Evolutionary conservation across 2,797 vertebrate species (phyloP).

Genomic region (Salarias fasciatus): DNA sequence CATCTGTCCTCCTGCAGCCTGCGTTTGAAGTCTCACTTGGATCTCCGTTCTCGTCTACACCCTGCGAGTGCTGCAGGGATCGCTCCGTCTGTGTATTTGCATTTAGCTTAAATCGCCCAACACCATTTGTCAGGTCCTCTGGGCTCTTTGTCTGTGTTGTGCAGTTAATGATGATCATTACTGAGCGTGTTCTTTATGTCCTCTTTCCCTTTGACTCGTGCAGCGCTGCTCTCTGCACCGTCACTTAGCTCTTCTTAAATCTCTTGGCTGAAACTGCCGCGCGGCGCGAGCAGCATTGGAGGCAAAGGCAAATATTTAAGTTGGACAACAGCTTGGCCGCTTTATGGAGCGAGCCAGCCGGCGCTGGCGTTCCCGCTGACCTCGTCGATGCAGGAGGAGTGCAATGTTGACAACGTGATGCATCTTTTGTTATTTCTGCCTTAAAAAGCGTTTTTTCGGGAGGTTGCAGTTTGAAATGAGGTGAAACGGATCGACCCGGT

Average conservation of each 20-base stretch:
- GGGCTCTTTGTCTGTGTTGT: slow-evolving; percentile 38
- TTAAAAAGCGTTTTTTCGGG: background rate
- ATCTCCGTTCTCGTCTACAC: slow-evolving; percentile 52
- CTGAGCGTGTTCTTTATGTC: slow-evolving; percentile 27
- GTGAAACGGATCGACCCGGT: too few species aligned
- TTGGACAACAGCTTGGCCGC: slow-evolving; percentile 55
- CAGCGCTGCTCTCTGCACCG: slow-evolving; percentile 40
- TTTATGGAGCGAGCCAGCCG: slow-evolving; percentile 49
- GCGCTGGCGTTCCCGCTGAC: slow-evolving; percentile 42
- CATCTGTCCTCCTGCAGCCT: slow-evolving; percentile 70
- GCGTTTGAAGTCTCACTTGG: slow-evolving; percentile 67
- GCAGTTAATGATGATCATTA: slow-evolving; percentile 59
- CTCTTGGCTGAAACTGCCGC: slow-evolving; percentile 43
- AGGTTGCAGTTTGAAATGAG: too few species aligned
- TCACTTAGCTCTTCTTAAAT: slow-evolving; percentile 60
- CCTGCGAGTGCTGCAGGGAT: slow-evolving; percentile 40
- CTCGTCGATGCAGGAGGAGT: slow-evolving; percentile 13
- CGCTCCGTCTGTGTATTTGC: slow-evolving; percentile 26
- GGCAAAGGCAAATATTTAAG: slow-evolving; percentile 75
- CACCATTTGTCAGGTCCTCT: slow-evolving; percentile 34
- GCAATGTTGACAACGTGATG: slow-evolving; percentile 22
- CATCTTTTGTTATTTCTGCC: slow-evolving; percentile 39
- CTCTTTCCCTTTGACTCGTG: slow-evolving; percentile 33
- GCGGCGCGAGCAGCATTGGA: slow-evolving; percentile 62
- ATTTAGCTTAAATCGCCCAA: slow-evolving; percentile 36